Conservation (phyloP, 2,113 vertebrate species). For the Rhinichthys klamathensis region DNA sequence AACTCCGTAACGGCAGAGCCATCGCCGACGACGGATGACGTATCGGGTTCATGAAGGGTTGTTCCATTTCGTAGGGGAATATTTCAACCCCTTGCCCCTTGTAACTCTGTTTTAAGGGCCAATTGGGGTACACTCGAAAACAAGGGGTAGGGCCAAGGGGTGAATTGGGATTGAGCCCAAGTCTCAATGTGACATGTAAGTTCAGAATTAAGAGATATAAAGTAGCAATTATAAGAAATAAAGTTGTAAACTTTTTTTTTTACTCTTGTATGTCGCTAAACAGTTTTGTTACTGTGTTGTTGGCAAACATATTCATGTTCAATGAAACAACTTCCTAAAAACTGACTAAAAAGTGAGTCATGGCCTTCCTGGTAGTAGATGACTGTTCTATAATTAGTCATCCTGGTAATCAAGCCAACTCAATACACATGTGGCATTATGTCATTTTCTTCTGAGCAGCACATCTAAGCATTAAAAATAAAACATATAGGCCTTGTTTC, state of each 20-base stretch:
- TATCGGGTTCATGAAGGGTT: too few relatives aligned
- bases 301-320: not conserved
- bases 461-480: not conserved
- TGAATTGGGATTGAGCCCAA: too few relatives aligned
- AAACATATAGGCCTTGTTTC: not conserved
- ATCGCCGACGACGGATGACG: too few relatives aligned
- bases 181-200: too few relatives aligned
- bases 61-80: too few relatives aligned
- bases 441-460: constrained; percentile 38
- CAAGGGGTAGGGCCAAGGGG: too few relatives aligned
- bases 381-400: constrained; percentile 18
- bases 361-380: not conserved
- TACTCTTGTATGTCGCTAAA: not conserved
- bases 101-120: too few relatives aligned
- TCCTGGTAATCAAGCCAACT: constrained; percentile 18
- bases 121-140: too few relatives aligned
- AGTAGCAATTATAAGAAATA: not conserved
- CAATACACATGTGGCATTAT: constrained; percentile 53
- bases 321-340: not conserved
- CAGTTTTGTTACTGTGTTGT: not conserved
- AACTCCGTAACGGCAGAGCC: too few relatives aligned
- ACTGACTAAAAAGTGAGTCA: constrained; percentile 25
- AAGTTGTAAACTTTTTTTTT: not conserved
- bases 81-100: too few relatives aligned
- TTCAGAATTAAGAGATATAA: not conserved